These are phyloP conservation scores for Pantherophis guttatus DNA, from an alignment of 2,113 vertebrate genomes.

Conservation along the genomic window DNA sequence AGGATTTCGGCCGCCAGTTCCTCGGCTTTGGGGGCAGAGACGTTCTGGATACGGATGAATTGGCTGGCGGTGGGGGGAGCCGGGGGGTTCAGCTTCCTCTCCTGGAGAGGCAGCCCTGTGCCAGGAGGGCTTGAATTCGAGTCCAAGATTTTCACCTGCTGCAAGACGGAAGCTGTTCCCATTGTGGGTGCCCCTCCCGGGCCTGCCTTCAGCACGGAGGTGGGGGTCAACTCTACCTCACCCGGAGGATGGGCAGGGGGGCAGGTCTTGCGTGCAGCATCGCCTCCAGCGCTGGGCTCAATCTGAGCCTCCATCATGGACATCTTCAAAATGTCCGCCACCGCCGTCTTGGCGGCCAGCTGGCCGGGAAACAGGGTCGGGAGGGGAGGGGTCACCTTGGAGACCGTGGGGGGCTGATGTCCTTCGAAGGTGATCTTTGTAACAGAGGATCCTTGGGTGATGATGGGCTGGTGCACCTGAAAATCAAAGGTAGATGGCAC, in stretches of 20 bases:
- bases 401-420: slow-evolving; percentile 78
- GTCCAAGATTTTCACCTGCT: slow-evolving; percentile 79
- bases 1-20: slow-evolving; percentile 79
- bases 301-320: slow-evolving; percentile 98
- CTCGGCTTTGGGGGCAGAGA: slow-evolving; percentile 81
- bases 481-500: slow-evolving; percentile 72
- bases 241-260: slow-evolving; percentile 71
- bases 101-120: slow-evolving; percentile 61
- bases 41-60: slow-evolving; percentile 83
- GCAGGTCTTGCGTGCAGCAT: slow-evolving; percentile 81
- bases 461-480: slow-evolving; percentile 87
- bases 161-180: slow-evolving; percentile 66
- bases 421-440: slow-evolving; percentile 93
- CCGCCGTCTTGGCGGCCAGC: slow-evolving; percentile 77
- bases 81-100: slow-evolving; percentile 69
- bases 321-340: slow-evolving; percentile 94
- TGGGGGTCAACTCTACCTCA: slow-evolving; percentile 65
- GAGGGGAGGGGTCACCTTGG: slow-evolving; percentile 77
- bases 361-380: slow-evolving; percentile 72
- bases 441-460: slow-evolving; percentile 90
- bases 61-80: slow-evolving; percentile 68
- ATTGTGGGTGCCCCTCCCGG: slow-evolving; percentile 61
- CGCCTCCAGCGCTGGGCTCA: slow-evolving; percentile 82
- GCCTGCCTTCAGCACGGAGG: slow-evolving; percentile 70
- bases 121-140: slow-evolving; percentile 71